Evolutionary conservation across 2,888 invertebrate species (phyloP), one percentile per base, ranked within the genome.

Genomic region (Mythimna albipuncta): DNA sequence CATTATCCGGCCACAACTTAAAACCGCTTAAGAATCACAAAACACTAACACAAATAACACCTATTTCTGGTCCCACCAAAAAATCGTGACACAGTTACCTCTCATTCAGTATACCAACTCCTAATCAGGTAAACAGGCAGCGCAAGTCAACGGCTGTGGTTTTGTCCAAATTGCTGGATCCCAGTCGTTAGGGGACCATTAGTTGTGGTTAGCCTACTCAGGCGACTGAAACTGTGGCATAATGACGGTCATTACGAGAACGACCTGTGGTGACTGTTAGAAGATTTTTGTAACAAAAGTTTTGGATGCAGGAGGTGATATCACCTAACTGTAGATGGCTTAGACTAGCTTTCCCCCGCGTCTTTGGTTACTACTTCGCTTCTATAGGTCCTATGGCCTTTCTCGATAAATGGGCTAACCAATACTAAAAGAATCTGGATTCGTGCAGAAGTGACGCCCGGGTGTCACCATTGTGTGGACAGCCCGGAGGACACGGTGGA

Each of bases 111-210:
- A 73, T 70, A 76, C 77, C 61, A 76, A 82, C 72, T 83, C 74
- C 77, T 61, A 61, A 61, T 61, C 80, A 80, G 80, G 66, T 86
- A 86, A 87, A 81, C 70, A 57, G 66, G 26, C 64, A 73, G 75
- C 82, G 82, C 81, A 84, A 84, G 82, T 75, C 88, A 85, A 76
- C 75, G 79, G 65, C 82, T 88, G 89, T 77, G 89, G 89, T 89
- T 82, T 71, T 64, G 77, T 78, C 78, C 76, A 88, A 89, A 88
- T 89, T 89, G 83, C 82, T 76, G 78, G 77, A 83, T 79, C 65
- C 69, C 79, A 70, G 75, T 83, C 70, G 79, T 86, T 84, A 79
- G 77, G 50, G 62, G 68, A 32, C 62, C 83, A 83, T 85, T 87
- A 82, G 64, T 67, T 84, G 87, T 75, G 87, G 85, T 84, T 83